Conservation (phyloP, 2,797 vertebrate species). For the Clangula hyemalis region DNA sequence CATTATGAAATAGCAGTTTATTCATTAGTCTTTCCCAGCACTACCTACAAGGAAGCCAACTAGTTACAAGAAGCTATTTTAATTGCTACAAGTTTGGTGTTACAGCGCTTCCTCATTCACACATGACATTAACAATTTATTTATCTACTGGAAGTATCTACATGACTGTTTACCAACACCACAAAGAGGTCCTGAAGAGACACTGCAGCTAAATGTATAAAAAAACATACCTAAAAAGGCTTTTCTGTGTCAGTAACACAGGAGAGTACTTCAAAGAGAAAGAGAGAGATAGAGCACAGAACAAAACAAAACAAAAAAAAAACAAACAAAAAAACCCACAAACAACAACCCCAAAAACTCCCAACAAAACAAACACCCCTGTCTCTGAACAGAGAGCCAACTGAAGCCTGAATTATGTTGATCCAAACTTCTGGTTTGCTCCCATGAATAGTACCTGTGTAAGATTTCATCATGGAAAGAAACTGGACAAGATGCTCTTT, state of each 20-base stretch:
- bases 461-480: neutral
- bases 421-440: neutral
- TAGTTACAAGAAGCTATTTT: neutral
- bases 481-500: neutral
- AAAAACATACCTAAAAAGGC: neutral
- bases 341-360: too few relatives aligned
- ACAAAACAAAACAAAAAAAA: neutral
- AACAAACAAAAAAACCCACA: too few relatives aligned
- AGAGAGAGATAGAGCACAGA: neutral
- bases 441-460: neutral
- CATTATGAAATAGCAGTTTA: neutral
- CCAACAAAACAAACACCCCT: neutral
- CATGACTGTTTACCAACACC: neutral
- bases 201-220: too few relatives aligned
- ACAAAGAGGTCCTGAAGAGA: neutral
- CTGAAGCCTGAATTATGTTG: neutral
- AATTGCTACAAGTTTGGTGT: neutral
- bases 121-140: accelerated
- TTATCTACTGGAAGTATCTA: neutral
- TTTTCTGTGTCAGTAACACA: neutral
- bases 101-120: neutral
- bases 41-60: neutral
- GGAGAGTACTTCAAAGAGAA: neutral
- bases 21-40: neutral
- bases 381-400: neutral